Evolutionary conservation across 2,113 vertebrate genomes (phyloP).

Genomic region (Struthidea cinerea): DNA sequence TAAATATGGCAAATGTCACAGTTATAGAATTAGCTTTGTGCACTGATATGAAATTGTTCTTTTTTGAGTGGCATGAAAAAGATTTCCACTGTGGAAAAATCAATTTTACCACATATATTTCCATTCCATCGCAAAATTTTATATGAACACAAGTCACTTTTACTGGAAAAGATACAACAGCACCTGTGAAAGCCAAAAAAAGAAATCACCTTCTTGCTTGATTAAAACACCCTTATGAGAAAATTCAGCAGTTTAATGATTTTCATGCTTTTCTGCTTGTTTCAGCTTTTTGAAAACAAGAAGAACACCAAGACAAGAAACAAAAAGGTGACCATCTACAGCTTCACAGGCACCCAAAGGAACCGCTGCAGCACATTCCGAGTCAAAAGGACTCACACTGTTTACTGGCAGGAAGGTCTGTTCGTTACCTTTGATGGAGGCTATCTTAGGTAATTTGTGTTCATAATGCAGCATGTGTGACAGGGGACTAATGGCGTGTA

Average conservation of each 20-base stretch:
- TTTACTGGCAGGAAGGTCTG: constrained; percentile 85
- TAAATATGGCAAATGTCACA: not conserved
- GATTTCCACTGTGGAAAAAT: not conserved
- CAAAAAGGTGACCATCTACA: constrained; percentile 86
- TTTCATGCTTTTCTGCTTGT: not conserved
- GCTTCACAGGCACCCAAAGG: constrained; percentile 85
- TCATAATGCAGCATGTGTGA: constrained; percentile 43
- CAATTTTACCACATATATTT: not conserved
- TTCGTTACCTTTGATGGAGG: constrained; percentile 92
- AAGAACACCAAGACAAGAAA: constrained; percentile 73
- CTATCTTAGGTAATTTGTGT: constrained; percentile 85
- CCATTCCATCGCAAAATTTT: not conserved
- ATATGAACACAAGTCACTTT: not conserved
- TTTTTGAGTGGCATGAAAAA: not conserved
- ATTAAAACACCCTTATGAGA: not conserved
- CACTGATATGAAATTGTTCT: not conserved
- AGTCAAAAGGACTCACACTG: constrained; percentile 83
- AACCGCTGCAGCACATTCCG: constrained; percentile 95
- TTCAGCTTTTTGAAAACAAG: constrained; percentile 87
- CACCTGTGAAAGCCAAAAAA: not conserved
- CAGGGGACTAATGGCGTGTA: constrained; percentile 1
- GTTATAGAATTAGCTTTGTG: not conserved
- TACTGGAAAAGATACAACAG: not conserved
- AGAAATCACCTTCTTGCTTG: not conserved
- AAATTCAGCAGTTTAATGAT: not conserved